Base-by-base conservation (phyloP, 1,140 invertebrate genomes). In the Cherax quadricarinatus region DNA sequence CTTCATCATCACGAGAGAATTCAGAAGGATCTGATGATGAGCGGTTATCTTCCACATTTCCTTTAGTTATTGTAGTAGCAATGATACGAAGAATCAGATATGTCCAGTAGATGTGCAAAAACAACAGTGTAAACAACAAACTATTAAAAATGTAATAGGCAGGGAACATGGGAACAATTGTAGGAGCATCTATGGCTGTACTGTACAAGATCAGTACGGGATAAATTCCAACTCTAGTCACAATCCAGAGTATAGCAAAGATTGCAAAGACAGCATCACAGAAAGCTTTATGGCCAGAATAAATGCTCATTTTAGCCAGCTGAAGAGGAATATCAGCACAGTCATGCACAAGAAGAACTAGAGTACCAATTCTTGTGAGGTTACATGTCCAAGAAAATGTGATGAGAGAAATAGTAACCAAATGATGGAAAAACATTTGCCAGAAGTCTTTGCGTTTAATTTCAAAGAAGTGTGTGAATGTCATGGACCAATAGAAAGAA, bases 101-200 rank as follows among this genome's bases (percentile, higher is more conserved):
- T 0, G 98, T 99, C 99, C 99, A 99, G 94, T 99, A 97, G 62
- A 98, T 96, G 95, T 99, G 99, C 24, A 99, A 96, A 53, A 97
- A 94, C 92, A 99, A 96, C 88, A 99, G 96, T 92, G 98, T 95
- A 93, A 97, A 96, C 16, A 99, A 96, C 93, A 99, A 95, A 88
- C 96, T 96, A 95, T 99, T 99, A 95, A 99, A 99, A 94, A 99
- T 98, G 95, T 99, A 99, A 95, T 99, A 99, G 12, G 98, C 98
- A 82, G 98, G 97, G 95, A 99, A 99, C 97, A 98, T 97, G 81
- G 98, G 97, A 83, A 98, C 95, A 94, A 98, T 96, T 95, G 96
- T 96, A 70, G 98, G 97, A 66, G 98, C 98, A 92, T 98, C 96
- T 95, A 99, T 97, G 57, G 97, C 96, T 21, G 98, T 98, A 94